A percentile compares a stretch with the other conserved stretches of the same genome.
Evolutionary conservation across 1,140 invertebrate species (phyloP).

Genomic region (Drosophila kurseongensis): DNA sequence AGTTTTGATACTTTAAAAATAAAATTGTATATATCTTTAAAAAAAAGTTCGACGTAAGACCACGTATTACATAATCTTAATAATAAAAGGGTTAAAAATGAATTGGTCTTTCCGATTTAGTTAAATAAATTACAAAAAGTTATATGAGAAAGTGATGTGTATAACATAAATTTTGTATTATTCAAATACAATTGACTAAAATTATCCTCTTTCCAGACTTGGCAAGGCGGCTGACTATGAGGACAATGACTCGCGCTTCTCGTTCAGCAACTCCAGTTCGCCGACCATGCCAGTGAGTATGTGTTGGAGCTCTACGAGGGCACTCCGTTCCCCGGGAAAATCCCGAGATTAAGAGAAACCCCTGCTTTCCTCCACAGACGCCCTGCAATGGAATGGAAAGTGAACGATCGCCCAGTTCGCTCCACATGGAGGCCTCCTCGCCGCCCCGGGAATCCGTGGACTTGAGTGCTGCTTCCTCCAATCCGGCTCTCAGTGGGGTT

Average conservation of each 20-base stretch:
- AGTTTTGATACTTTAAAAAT: too few species aligned
- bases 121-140: too few species aligned
- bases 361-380: constrained; percentile 30
- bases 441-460: constrained; percentile 53
- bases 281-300: constrained; percentile 87
- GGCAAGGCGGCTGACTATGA: constrained; percentile 74
- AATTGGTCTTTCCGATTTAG: too few species aligned
- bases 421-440: constrained; percentile 25
- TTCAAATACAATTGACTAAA: not conserved
- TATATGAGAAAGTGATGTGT: too few species aligned
- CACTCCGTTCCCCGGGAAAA: not conserved
- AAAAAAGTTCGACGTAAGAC: too few species aligned
- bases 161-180: not conserved
- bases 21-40: not conserved
- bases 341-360: constrained; percentile 22
- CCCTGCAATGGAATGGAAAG: constrained; percentile 72
- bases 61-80: too few species aligned
- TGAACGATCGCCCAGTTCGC: constrained; percentile 59
- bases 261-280: constrained; percentile 90
- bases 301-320: constrained; percentile 59
- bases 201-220: constrained; percentile 27
- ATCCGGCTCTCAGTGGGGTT: constrained; percentile 85
- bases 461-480: constrained; percentile 37
- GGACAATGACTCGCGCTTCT: constrained; percentile 88
- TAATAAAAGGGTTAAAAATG: too few species aligned